A percentile compares a stretch with the other conserved stretches of the same genome.
Evolutionary conservation across 2,797 vertebrate genomes (phyloP).

Genomic region (Chrysolophus pictus): DNA sequence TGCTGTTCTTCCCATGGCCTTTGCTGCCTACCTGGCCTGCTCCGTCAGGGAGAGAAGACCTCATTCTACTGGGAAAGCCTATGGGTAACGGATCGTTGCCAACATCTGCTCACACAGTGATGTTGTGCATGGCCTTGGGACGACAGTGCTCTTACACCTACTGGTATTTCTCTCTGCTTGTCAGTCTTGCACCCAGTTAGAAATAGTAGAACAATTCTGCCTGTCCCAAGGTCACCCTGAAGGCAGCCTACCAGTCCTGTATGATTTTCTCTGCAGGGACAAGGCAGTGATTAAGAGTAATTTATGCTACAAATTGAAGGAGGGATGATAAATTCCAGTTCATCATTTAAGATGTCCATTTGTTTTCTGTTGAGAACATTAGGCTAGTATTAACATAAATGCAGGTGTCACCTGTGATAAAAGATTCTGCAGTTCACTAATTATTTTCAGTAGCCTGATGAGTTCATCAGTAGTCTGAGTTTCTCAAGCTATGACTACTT

Average conservation of each 20-base stretch:
- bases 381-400: background rate
- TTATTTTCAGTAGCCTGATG: background rate
- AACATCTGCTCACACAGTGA: background rate
- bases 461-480: background rate
- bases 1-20: background rate
- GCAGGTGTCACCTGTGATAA: background rate
- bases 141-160: background rate
- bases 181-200: background rate
- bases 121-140: background rate
- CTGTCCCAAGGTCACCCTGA: conserved; percentile 20
- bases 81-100: background rate
- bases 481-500: background rate
- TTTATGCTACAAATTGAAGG: background rate
- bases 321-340: conserved; percentile 2
- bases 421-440: background rate
- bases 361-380: background rate
- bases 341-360: background rate
- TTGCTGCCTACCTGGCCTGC: background rate
- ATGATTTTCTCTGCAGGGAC: background rate
- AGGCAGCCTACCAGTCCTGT: background rate
- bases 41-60: background rate
- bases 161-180: background rate
- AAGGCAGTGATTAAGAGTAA: background rate
- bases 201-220: background rate
- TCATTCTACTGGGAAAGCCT: background rate